These are phyloP conservation scores for Rhopalosiphum padi DNA, from an alignment of 1,140 invertebrate species.

Conservation along the genomic window DNA sequence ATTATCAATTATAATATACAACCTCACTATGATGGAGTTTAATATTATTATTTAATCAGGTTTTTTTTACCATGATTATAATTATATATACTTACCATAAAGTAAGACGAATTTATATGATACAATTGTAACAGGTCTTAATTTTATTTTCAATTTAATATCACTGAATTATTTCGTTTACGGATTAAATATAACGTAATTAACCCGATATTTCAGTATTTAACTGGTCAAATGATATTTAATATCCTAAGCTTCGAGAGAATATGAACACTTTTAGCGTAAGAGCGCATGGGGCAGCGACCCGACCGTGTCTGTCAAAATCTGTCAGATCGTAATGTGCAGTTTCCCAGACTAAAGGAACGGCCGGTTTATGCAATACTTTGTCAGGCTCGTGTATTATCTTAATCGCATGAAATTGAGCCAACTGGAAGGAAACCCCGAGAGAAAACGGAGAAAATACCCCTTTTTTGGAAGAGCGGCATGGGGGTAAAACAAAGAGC, in stretches of 20 bases:
- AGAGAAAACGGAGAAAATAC: neutral
- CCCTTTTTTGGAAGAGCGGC: neutral
- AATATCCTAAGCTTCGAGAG: neutral
- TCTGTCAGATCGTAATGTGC: constrained; percentile 20
- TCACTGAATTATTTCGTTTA: neutral
- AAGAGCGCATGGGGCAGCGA: neutral
- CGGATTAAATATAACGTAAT: neutral
- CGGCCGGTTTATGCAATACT: constrained; percentile 31
- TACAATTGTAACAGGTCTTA: neutral
- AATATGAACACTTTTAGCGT: neutral
- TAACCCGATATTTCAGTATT: neutral
- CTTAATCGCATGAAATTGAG: constrained; percentile 41
- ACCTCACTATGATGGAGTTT: neutral
- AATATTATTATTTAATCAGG: neutral
- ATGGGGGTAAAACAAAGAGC: neutral
- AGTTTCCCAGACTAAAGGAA: neutral
- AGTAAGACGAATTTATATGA: neutral
- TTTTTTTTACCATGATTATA: neutral
- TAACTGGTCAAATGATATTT: neutral
- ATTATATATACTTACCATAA: neutral
- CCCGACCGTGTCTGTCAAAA: neutral
- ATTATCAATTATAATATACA: neutral
- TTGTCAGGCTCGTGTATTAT: constrained; percentile 39
- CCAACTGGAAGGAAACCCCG: neutral
- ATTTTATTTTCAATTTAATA: neutral